Percentiles rank a stretch among this genome's conserved stretches.
Evolutionary conservation across 2,113 vertebrate genomes (phyloP).

Genomic region (Cyprinus carpio): DNA sequence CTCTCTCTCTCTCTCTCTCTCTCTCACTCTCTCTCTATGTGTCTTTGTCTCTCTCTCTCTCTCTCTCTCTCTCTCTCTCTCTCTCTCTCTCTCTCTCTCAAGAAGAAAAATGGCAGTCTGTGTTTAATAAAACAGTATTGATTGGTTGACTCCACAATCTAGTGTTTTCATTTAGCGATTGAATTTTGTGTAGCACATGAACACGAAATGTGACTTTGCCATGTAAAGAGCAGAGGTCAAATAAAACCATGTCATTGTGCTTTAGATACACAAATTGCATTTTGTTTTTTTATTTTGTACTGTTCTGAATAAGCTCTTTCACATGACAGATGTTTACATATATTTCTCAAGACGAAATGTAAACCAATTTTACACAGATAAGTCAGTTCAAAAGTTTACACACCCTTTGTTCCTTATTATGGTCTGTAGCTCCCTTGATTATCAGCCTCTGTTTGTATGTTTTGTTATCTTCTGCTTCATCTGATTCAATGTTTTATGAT

Average conservation of each 20-base stretch:
- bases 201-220: background rate
- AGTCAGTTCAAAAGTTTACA: background rate
- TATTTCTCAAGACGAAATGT: background rate
- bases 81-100: background rate
- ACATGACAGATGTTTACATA: background rate
- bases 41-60: too few species aligned
- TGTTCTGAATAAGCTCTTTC: background rate
- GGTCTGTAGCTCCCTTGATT: background rate
- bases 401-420: background rate
- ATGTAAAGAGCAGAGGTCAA: background rate
- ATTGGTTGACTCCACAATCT: background rate
- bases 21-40: too few species aligned
- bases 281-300: background rate
- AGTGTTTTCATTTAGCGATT: background rate
- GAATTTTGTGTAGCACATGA: background rate
- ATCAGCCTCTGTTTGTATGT: background rate
- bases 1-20: too few species aligned
- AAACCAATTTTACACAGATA: background rate
- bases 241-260: background rate
- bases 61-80: too few species aligned
- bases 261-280: background rate
- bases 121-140: background rate
- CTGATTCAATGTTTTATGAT: background rate
- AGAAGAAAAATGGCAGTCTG: background rate
- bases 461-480: background rate